Base-by-base conservation (phyloP, 1,140 invertebrate species). In the Eumeta japonica region DNA sequence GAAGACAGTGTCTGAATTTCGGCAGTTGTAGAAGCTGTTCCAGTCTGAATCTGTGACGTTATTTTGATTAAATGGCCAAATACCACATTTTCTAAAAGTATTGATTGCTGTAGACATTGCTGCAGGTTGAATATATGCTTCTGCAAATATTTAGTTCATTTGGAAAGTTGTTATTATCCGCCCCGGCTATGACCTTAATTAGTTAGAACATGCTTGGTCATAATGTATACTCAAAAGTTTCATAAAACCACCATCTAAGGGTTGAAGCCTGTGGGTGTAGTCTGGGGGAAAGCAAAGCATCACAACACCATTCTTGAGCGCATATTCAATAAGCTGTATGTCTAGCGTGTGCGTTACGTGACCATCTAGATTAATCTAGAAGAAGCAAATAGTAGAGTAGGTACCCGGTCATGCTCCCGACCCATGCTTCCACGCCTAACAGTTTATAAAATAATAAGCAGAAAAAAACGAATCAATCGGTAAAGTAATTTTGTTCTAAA, bases 181-280 rank as follows among this genome's bases (percentile, higher is more conserved):
- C 10, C 48, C 45, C 19, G 49, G 41, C 16, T 57, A 39, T 34
- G 31, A 39, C 29, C 52, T 43, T 12, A 58, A 48, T 44, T 47
- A 58, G 7, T 13, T 37, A 2, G 38, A 16, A 33, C 13, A 9
- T 34, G 45, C 56, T 38, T 50, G 38, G 29, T 47, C 43, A 42
- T 65, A 61, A 43, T 62, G 64, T 16, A 41, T 37, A 36, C 46
- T 65, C 3, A 74, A 41, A 29, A 65, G 60, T 30, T 49, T 56
- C 50, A 68, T 66, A n/a, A 39, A 72, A 10, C 37, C 39, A 41
- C 71, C 58, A 54, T 74, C 71, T 13, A 58, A 42, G 13, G 58
- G 51, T 38, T 75, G n/a, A n/a, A n/a, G n/a, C n/a, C n/a, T n/a
- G n/a, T n/a, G n/a, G n/a, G n/a, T n/a, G n/a, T n/a, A n/a, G n/a